Base-by-base conservation (phyloP, 2,888 invertebrate species). In the Agrotis puta region DNA sequence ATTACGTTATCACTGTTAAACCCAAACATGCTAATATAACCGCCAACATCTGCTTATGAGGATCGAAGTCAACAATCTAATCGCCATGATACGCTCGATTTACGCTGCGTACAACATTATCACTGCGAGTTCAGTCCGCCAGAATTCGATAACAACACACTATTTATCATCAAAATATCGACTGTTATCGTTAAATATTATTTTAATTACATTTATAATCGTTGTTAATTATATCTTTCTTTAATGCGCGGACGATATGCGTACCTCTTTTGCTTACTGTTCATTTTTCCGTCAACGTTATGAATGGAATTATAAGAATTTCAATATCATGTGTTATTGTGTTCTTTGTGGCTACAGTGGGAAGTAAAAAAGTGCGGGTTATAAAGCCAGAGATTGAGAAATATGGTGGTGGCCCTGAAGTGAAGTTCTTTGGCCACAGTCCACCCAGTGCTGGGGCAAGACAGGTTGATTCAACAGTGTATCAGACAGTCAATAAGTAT, bases 401-500 rank as follows among this genome's bases (percentile, higher is more conserved):
- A 1, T 68, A 72, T 43, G n/a, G 51, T 47, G 56, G 9, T n/a
- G 18, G 7, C 9, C 18, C 18, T 43, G 11, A 54, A 11, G 56
- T 53, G 22, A 39, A 20, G 2, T 54, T 56, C 11, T 54, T 54
- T n/a, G 64, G 20, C 0, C 53, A 45, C 16, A 13, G 6, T 13
- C 18, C 63, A 2, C n/a, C 13, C 1, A 33, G 7, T 6, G 14
- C 18, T 50, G 58, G 2, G 13, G 48, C 14, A 0, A 53, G 62
- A 9, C 51, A 24, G 45, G 83, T 92, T 47, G 85, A 82, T 22
- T 85, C 90, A 0, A 85, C 87, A 0, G 33, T 88, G 2, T 88
- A 82, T 61, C 86, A 84, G 47, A 87, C 90, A 0, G 86, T 91
- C 2, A 89, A 90, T 56, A 88, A 87, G 48, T 93, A 89, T 74